These are phyloP conservation scores for Perognathus longimembris DNA, from an alignment of 2,113 vertebrate genomes.

Conservation along the genomic window DNA sequence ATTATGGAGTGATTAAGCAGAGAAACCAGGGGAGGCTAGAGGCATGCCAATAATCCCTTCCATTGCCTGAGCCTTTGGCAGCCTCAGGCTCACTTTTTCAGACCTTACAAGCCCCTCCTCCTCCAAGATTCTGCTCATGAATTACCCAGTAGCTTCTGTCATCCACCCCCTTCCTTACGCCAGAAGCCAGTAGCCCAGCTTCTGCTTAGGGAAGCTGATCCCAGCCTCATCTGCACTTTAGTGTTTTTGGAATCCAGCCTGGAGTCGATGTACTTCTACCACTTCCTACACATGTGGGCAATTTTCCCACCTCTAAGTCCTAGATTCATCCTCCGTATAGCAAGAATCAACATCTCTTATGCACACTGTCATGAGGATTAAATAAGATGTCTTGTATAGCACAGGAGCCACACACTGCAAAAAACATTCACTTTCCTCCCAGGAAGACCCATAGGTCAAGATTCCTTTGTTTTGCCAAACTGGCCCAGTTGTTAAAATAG, in stretches of 20 bases:
- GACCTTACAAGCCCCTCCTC: background rate
- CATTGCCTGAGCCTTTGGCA: background rate
- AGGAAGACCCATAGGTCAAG: background rate
- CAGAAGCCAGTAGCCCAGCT: background rate
- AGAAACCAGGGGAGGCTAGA: background rate
- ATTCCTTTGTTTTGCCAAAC: slow-evolving; percentile 12
- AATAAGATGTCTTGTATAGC: background rate
- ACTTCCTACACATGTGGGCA: background rate
- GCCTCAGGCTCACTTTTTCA: background rate
- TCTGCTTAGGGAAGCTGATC: background rate
- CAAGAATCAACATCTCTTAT: background rate
- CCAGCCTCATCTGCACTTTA: background rate
- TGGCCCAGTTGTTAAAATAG: slow-evolving; percentile 26
- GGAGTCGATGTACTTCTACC: background rate
- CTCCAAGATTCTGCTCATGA: background rate
- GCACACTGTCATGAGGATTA: background rate
- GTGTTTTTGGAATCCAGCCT: background rate
- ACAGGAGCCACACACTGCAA: background rate
- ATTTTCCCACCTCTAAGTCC: background rate
- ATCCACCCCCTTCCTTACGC: background rate
- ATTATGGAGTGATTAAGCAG: background rate
- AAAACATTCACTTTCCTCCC: slow-evolving; percentile 24
- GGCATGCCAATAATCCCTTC: background rate
- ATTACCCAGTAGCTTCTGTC: background rate
- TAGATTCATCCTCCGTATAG: background rate